A percentile compares a stretch with the other conserved stretches of the same genome.
Conservation (phyloP, 2,888 invertebrate species). For the Lysandra coridon region DNA sequence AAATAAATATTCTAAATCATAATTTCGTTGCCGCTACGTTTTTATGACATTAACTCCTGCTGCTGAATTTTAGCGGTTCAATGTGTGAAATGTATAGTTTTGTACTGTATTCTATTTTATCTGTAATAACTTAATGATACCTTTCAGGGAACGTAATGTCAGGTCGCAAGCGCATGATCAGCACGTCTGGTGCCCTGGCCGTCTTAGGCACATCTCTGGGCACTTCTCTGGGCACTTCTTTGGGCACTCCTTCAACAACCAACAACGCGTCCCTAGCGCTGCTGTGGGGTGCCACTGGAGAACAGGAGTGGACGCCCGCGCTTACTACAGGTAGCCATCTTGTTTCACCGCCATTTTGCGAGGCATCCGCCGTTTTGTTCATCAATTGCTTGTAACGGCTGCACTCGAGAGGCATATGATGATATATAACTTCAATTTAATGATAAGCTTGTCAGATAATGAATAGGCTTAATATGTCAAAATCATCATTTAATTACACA, state of each 20-base stretch:
- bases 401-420: no score
- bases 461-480: no score
- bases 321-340: constrained; percentile 89
- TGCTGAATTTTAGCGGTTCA: no score
- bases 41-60: no score
- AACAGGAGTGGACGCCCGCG: constrained; percentile 98
- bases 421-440: no score
- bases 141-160: constrained; percentile 61
- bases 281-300: constrained; percentile 97
- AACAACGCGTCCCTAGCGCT: constrained; percentile 82
- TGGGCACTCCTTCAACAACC: constrained; percentile 61
- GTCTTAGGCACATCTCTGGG: constrained; percentile 40
- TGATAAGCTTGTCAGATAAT: no score
- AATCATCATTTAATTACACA: no score
- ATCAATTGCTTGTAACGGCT: no score
- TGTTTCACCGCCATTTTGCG: background rate
- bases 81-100: background rate
- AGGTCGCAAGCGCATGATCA: constrained; percentile 69
- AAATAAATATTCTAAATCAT: no score
- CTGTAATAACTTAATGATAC: background rate
- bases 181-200: constrained; percentile 57
- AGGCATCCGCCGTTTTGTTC: background rate
- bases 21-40: no score
- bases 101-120: background rate
- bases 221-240: constrained; percentile 39